These are phyloP conservation scores for Heliconius ismenius DNA, from an alignment of 2,888 invertebrate species.

Conservation along the genomic window DNA sequence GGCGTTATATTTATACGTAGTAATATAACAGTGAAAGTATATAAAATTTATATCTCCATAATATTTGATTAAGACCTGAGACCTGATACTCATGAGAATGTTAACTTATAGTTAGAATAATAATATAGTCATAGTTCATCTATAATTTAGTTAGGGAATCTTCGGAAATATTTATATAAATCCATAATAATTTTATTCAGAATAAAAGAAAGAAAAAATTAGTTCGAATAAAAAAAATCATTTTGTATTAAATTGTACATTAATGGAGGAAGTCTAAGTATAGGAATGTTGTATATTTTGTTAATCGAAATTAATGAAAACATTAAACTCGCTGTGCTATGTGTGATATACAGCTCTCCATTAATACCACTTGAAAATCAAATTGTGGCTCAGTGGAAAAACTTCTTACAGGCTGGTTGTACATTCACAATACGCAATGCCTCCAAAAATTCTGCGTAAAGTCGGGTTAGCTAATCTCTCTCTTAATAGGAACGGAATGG, in stretches of 20 bases:
- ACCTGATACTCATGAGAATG: constrained; percentile 11
- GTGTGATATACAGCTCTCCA: too few relatives aligned
- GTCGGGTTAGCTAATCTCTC: too few relatives aligned
- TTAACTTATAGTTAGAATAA: background rate
- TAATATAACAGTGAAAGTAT: constrained; percentile 4
- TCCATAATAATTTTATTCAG: too few relatives aligned
- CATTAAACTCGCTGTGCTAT: too few relatives aligned
- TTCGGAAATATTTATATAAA: background rate
- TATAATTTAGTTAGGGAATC: background rate
- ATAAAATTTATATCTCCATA: background rate
- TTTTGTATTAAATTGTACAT: too few relatives aligned
- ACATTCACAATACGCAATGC: background rate
- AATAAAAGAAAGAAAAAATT: too few relatives aligned
- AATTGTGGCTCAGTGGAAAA: too few relatives aligned
- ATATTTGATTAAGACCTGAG: constrained; percentile 13
- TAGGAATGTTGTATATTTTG: too few relatives aligned
- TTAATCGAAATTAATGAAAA: too few relatives aligned
- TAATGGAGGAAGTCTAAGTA: too few relatives aligned
- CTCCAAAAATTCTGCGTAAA: background rate
- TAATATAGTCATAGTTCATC: background rate
- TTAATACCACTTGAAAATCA: too few relatives aligned
- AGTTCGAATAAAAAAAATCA: too few relatives aligned
- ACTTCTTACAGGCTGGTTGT: background rate
- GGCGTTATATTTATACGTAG: background rate
- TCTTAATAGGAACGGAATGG: background rate